Conservation (phyloP, 2,113 vertebrate species). For the Greenwoodochromis staneri region DNA sequence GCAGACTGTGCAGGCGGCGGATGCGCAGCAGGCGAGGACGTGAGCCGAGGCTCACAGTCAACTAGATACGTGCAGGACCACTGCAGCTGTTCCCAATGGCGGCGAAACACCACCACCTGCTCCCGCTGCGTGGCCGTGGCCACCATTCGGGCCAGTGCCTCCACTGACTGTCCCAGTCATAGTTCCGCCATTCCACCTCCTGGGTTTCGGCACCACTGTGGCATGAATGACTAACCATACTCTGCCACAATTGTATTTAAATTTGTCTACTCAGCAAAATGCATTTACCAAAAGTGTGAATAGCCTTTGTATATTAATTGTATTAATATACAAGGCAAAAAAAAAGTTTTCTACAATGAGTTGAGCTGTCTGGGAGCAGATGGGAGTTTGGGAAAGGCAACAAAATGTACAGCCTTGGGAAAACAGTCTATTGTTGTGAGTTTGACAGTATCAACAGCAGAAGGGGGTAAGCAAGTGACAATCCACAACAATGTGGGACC, state of each 20-base stretch:
- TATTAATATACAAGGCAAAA: neutral
- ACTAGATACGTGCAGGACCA: neutral
- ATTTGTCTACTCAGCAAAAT: neutral
- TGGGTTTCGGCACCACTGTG: neutral
- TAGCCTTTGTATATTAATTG: neutral
- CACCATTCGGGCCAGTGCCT: neutral
- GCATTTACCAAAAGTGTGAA: neutral
- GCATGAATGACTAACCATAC: neutral
- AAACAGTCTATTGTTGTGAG: neutral
- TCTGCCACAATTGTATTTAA: neutral
- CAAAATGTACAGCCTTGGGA: neutral
- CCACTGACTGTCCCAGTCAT: neutral
- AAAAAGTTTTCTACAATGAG: neutral
- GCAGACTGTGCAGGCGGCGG: neutral
- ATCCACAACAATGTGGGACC: neutral
- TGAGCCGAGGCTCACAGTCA: neutral
- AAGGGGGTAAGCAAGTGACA: neutral
- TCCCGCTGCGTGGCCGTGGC: neutral
- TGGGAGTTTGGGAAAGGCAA: neutral
- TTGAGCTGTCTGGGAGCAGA: neutral
- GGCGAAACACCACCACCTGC: neutral
- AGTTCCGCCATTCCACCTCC: neutral
- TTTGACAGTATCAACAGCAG: neutral
- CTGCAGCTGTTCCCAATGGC: accelerated
- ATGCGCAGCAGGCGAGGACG: neutral